phyloP scores from a whole-genome alignment of 2,888 invertebrate species.

The Sipunculus nudus region DNA sequence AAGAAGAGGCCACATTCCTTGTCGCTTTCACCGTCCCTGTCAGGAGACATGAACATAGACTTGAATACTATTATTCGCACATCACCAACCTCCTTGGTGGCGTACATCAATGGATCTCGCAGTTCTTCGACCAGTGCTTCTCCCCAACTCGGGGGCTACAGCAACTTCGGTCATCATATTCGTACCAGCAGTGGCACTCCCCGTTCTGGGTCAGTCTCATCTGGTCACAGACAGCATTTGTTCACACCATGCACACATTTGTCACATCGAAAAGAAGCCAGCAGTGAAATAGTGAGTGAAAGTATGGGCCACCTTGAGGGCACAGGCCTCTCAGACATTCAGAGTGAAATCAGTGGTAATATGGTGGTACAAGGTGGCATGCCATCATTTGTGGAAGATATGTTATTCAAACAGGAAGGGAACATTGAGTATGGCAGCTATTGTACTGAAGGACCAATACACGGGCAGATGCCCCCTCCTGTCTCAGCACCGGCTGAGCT shows the following conservation, averaged over 20 bases:
- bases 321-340: no score
- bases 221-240: no score
- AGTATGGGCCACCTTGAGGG: no score
- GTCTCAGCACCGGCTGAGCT: neutral
- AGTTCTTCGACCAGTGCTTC: conserved; percentile 56
- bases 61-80: conserved; percentile 65
- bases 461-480: conserved; percentile 2
- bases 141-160: conserved; percentile 49
- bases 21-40: conserved; percentile 58
- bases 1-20: conserved; percentile 31
- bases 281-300: no score
- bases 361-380: no score
- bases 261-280: no score
- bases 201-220: conserved; percentile 52
- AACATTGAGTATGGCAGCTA: no score
- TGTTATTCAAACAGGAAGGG: no score
- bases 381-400: no score
- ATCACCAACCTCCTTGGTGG: conserved; percentile 66
- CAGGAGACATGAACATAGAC: conserved; percentile 59
- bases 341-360: no score
- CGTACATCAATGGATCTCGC: conserved; percentile 50
- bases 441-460: neutral
- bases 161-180: conserved; percentile 63
- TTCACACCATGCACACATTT: no score
- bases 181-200: conserved; percentile 57